A percentile compares a stretch with the other conserved stretches of the same genome.
phyloP scores from a whole-genome alignment of 2,888 invertebrate species.

The Leucania comma region DNA sequence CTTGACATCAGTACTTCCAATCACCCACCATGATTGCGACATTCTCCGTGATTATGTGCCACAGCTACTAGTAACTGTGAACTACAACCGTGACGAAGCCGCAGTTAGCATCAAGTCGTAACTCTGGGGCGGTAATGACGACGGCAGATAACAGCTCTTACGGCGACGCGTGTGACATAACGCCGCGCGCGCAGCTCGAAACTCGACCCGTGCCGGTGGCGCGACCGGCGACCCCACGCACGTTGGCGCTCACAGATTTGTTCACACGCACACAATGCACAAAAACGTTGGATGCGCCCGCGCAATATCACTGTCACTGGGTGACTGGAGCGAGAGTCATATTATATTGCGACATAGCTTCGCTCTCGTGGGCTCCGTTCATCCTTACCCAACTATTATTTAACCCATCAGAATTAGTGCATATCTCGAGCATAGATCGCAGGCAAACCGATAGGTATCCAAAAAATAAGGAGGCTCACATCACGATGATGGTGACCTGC shows the following conservation, averaged over 20 bases:
- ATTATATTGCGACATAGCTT: not conserved
- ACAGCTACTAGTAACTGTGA: not conserved
- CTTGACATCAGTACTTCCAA: not conserved
- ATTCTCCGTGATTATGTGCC: not conserved
- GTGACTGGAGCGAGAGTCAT: conserved; percentile 41
- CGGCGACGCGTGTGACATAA: conserved; percentile 42
- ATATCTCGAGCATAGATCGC: not conserved
- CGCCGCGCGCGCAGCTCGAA: not conserved
- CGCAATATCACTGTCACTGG: conserved; percentile 59
- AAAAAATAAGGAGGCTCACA: not conserved
- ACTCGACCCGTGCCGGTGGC: not conserved
- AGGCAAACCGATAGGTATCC: not conserved
- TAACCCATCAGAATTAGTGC: not conserved
- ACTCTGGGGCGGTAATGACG: not conserved
- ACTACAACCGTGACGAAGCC: conserved; percentile 24
- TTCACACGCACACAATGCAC: conserved; percentile 54
- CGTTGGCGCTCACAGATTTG: conserved; percentile 42
- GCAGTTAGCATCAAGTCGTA: conserved; percentile 5
- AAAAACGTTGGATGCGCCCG: conserved; percentile 27
- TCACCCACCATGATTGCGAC: not conserved
- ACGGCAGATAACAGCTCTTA: conserved; percentile 23
- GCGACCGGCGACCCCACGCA: conserved; percentile 31
- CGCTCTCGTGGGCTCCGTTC: not conserved
- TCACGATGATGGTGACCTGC: not conserved
- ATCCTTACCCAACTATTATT: not conserved